A percentile compares a stretch with the other conserved stretches of the same genome.
phyloP scores from a whole-genome alignment of 2,113 vertebrate genomes.

The Phalacrocorax pelagicus region DNA sequence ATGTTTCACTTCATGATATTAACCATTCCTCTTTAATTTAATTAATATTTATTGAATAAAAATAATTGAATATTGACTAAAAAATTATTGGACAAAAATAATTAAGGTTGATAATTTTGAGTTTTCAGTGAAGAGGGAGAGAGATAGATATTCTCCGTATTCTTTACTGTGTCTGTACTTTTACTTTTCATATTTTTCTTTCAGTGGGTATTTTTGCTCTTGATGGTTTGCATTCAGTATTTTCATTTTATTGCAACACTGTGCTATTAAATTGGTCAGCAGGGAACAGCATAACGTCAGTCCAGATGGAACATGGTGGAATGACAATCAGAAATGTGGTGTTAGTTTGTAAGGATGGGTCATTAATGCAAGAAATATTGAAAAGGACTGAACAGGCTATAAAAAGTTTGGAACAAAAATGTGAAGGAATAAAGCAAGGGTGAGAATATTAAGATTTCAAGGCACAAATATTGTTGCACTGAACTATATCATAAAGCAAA shows the following conservation, averaged over 20 bases:
- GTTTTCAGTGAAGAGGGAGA: background rate
- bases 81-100: background rate
- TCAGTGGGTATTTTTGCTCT: background rate
- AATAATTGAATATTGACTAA: background rate
- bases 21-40: background rate
- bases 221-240: background rate
- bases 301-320: background rate
- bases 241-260: background rate
- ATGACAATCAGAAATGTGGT: background rate
- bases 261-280: background rate
- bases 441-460: background rate
- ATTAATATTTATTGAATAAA: background rate
- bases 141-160: background rate
- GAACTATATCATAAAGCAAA: background rate
- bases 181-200: background rate
- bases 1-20: background rate
- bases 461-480: background rate
- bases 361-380: background rate
- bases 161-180: background rate
- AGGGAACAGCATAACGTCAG: background rate
- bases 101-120: background rate
- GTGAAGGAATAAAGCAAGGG: background rate
- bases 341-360: background rate
- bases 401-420: background rate
- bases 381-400: background rate